Conservation (phyloP, 2,888 invertebrate genomes). For the Drosophila acutilabella region DNA sequence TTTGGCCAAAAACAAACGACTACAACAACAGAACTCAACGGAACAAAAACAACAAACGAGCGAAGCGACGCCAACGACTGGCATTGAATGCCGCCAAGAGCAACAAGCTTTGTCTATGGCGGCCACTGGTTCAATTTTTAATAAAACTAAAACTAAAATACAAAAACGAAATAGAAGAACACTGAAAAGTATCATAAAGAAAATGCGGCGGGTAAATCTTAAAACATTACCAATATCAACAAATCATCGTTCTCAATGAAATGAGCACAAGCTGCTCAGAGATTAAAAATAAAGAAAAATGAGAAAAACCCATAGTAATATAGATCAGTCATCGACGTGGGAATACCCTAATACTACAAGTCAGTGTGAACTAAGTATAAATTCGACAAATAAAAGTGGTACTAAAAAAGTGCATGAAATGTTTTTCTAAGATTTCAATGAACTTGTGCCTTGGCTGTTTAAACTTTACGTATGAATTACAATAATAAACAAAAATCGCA, state of each 20-base stretch:
- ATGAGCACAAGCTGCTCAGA: constrained; percentile 53
- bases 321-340: background rate
- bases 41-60: constrained; percentile 48
- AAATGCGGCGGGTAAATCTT: constrained; percentile 58
- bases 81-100: constrained; percentile 80
- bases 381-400: too few species aligned
- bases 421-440: too few species aligned
- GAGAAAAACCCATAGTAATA: constrained; percentile 33
- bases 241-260: constrained; percentile 80
- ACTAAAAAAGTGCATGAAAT: too few species aligned
- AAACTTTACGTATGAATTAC: too few species aligned
- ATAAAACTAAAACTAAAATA: constrained; percentile 57
- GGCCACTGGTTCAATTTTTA: constrained; percentile 66
- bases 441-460: too few species aligned
- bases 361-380: too few species aligned
- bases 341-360: background rate
- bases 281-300: constrained; percentile 58
- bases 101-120: constrained; percentile 72
- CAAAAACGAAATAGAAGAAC: constrained; percentile 34
- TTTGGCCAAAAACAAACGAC: constrained; percentile 77
- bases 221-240: constrained; percentile 66
- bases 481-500: background rate
- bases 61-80: constrained; percentile 61
- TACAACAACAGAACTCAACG: constrained; percentile 58
- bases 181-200: constrained; percentile 64